phyloP scores from a whole-genome alignment of 2,888 invertebrate species.

The Graphium colonna region DNA sequence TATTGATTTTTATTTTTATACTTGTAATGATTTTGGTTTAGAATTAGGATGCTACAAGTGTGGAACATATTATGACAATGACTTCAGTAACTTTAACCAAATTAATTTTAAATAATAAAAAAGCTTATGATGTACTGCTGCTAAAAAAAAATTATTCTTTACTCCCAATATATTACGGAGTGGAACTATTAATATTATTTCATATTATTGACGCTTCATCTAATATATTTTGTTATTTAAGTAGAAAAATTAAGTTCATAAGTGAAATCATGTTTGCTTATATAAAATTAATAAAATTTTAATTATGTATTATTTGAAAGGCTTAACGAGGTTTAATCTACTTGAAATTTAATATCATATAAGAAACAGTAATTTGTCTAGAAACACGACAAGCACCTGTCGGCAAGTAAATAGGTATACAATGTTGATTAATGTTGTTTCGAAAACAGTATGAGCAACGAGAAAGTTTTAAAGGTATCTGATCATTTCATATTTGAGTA shows the following conservation, averaged over 20 bases:
- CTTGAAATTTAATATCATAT: constrained; percentile 9
- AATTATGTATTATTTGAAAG: constrained; percentile 4
- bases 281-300: neutral
- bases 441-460: neutral
- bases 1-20: too few species aligned
- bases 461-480: neutral
- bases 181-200: too few species aligned
- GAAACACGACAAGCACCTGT: constrained; percentile 11
- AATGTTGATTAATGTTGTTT: constrained; percentile 15
- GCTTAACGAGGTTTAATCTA: constrained; percentile 13
- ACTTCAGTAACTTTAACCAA: too few species aligned
- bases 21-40: too few species aligned
- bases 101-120: too few species aligned
- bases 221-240: too few species aligned
- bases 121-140: too few species aligned
- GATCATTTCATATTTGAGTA: neutral
- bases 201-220: too few species aligned
- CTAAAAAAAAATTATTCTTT: too few species aligned
- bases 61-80: constrained; percentile 5
- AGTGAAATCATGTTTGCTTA: neutral
- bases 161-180: too few species aligned
- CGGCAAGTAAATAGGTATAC: constrained; percentile 16
- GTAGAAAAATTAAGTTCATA: neutral
- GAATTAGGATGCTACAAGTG: too few species aligned
- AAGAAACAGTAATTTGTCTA: constrained; percentile 20